These are phyloP conservation scores for Sapayoa aenigma DNA, from an alignment of 2,113 vertebrate species.

Conservation along the genomic window DNA sequence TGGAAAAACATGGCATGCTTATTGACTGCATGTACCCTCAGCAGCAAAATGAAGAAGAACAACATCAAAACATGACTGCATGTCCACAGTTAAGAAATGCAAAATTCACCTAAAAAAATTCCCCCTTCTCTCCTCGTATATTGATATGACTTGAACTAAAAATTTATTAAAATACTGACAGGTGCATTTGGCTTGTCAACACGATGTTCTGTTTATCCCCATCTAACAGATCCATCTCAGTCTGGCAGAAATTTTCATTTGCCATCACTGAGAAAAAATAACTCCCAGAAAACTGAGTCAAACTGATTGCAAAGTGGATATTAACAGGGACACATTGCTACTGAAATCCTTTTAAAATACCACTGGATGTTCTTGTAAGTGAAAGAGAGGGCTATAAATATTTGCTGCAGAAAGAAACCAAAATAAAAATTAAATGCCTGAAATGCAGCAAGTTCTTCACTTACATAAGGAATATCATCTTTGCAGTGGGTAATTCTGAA, in stretches of 20 bases:
- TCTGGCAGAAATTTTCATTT: neutral
- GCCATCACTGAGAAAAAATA: constrained; percentile 11
- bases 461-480: neutral
- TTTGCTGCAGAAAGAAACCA: constrained; percentile 23
- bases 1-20: neutral
- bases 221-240: neutral
- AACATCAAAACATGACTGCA: neutral
- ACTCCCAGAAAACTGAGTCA: neutral
- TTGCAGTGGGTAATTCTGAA: neutral
- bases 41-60: neutral
- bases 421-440: constrained; percentile 48
- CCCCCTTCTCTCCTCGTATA: rapidly evolving
- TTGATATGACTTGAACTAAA: neutral
- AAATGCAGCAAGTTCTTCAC: neutral
- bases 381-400: constrained; percentile 55
- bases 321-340: constrained; percentile 22
- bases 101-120: neutral
- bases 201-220: neutral
- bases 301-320: constrained; percentile 22
- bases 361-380: constrained; percentile 43
- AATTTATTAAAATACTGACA: neutral
- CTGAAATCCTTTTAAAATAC: constrained; percentile 49
- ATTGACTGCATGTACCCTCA: neutral
- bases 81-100: neutral
- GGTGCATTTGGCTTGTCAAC: neutral